Evolutionary conservation across 2,113 vertebrate species (phyloP), one percentile per base, ranked within the genome.

Genomic region (Tylochromis polylepis): DNA sequence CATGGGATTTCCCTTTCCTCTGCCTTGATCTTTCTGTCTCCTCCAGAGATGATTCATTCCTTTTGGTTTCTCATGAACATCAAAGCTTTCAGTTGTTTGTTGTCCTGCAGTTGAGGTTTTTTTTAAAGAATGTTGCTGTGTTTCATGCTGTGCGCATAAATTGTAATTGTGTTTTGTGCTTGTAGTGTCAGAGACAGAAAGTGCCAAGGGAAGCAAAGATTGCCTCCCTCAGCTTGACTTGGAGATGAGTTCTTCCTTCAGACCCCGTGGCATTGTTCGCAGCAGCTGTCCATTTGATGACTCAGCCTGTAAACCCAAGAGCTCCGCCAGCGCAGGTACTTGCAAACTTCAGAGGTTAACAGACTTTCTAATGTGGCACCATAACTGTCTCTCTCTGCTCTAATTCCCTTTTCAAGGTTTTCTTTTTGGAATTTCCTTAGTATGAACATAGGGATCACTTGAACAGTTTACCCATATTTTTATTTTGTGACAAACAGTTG

Each of bases 141-240:
- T 72, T 46, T 43, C 3, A 12, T 43, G 65, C 65, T 46, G 65
- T 15, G 29, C 11, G 27, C 72, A 59, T 70, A 36, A 88, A 58
- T 43, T 27, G 20, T 82, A 8, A 22, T 41, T 22, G 58, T 60
- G 41, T 78, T 88, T 31, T 86, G 24, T 92, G 65, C 90, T 88
- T 92, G 81, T 36, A 96, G 95, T 95, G 51, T 96, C 94, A 1
- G 95, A 96, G 82, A 94, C 93, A 1, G 95, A 96, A 87, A 96
- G 95, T 65, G 43, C 89, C 46, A 96, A 95, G 78, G 95, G 95
- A 75, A 96, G 94, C 36, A 94, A 94, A 46, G 95, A 96, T 91
- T 92, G 91, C 86, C 94, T 96, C 36, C 94, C 95, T n/a, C 94
- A 94, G 89, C 84, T 94, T 79, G 95, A 94, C 59, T 14, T 87